Base-by-base conservation (phyloP, 1,140 invertebrate species). In the Ganaspis sp. region DNA sequence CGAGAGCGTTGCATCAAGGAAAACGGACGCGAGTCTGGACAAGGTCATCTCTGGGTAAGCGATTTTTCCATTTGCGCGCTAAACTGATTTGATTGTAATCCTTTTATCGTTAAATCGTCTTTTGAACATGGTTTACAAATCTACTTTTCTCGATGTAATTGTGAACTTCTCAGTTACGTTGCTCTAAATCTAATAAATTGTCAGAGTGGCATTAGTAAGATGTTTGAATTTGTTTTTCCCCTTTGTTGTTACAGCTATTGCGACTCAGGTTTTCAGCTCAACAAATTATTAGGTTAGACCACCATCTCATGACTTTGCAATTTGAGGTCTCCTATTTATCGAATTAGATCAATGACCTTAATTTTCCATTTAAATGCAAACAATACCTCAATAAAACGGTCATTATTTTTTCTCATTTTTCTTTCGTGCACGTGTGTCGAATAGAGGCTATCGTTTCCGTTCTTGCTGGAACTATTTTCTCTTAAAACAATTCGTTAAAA, bases 271-370 rank as follows among this genome's bases (percentile, higher is more conserved):
- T 80, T 78, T 53, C 26, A 49, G 23, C 74, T 58, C 45, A 72
- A n/a, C 19, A 69, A 45, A 58, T 38, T 49, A 69, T 81, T 83
- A 87, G 84, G 86, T 87, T 87, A 87, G 81, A 77, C 72, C 26
- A 64, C 58, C 49, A 53, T 75, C 70, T 72, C 78, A 85, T 87
- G 86, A 87, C 86, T 84, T 69, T 87, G 86, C 86, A 87, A 71
- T 83, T 86, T 87, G 69, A 83, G 69, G 69, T 45, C 21, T 64
- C 23, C 26, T 26, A 64, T 29, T 64, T 64, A 15, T n/a, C 58
- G 5, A 64, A 29, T 64, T 64, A n/a, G 58, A 64, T 64, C 26
- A 29, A 64, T 29, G 58, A 64, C 54, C 26, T 64, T 64, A n/a
- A 64, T 64, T 64, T 58, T 64, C 58, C 11, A 34, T 34, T 34